Evolutionary conservation across 2,113 vertebrate species (phyloP).

Genomic region (Silurus meridionalis): DNA sequence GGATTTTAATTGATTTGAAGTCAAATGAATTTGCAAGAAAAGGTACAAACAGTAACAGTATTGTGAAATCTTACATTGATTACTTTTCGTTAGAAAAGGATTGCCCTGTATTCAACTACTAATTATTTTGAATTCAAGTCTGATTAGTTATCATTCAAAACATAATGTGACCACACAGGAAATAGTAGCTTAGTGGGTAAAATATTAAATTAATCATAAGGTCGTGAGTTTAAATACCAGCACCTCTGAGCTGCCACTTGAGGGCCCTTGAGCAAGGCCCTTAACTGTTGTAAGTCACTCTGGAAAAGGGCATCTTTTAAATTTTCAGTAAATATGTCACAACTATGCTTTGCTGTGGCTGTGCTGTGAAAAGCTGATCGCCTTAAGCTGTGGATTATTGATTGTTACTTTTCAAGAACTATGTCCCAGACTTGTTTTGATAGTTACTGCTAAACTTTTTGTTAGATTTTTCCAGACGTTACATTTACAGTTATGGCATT

Average conservation of each 20-base stretch:
- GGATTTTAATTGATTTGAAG: neutral
- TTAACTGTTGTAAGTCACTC: too few species aligned
- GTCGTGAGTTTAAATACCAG: too few species aligned
- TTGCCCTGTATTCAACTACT: neutral
- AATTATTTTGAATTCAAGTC: neutral
- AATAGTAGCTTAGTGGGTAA: too few species aligned
- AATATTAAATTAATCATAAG: too few species aligned
- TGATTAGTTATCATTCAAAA: neutral
- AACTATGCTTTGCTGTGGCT: too few species aligned
- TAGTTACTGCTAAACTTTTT: neutral
- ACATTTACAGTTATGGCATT: too few species aligned
- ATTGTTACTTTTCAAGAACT: neutral
- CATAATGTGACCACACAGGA: neutral
- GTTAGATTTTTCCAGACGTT: too few species aligned
- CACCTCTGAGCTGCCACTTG: too few species aligned
- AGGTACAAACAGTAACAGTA: neutral
- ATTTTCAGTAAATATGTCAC: too few species aligned
- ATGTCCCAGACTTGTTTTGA: neutral
- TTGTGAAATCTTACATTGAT: neutral
- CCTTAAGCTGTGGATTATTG: neutral
- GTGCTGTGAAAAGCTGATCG: neutral
- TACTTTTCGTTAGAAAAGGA: neutral
- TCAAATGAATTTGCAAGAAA: neutral
- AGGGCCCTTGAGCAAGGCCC: too few species aligned
- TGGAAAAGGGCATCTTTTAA: too few species aligned